phyloP scores from a whole-genome alignment of 2,797 vertebrate genomes.

The Hypotaenidia okinawae region DNA sequence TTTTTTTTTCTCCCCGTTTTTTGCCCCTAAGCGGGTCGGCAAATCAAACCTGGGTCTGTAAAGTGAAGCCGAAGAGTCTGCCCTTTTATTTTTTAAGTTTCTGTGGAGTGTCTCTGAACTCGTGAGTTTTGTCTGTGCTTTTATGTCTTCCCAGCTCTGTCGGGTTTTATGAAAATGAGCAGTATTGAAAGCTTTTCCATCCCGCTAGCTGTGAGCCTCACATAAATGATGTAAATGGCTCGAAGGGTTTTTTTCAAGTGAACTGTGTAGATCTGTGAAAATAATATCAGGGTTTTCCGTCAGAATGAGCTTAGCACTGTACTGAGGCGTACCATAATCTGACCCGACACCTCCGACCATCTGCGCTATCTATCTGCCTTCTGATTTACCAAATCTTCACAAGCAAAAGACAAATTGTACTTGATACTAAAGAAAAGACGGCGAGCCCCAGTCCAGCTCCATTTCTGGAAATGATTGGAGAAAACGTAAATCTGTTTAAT shows the following conservation, averaged over 20 bases:
- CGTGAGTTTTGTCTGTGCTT: conserved; percentile 30
- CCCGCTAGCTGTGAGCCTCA: conserved; percentile 82
- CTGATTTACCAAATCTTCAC: conserved; percentile 93
- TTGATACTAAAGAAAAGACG: conserved; percentile 92
- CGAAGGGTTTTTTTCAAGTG: conserved; percentile 82
- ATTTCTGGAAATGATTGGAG: conserved; percentile 38
- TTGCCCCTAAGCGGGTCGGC: not conserved
- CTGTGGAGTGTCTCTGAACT: not conserved
- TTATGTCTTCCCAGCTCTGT: conserved; percentile 68
- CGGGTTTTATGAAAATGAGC: conserved; percentile 82
- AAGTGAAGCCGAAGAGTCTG: not conserved
- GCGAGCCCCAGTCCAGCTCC: conserved; percentile 50
- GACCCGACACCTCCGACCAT: conserved; percentile 99
- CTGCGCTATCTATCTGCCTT: conserved; percentile 98
- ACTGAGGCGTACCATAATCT: conserved; percentile 96
- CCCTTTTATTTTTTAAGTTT: conserved; percentile 72
- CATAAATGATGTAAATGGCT: conserved; percentile 90
- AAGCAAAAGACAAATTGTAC: conserved; percentile 90
- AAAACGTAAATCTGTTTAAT: conserved; percentile 56
- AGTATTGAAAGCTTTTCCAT: conserved; percentile 87
- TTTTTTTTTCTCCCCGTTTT: not conserved
- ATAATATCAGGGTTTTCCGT: conserved; percentile 98
- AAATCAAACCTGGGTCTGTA: not conserved
- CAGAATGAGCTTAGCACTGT: conserved; percentile 95
- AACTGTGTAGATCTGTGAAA: conserved; percentile 89